These are phyloP conservation scores for Pristionchus japonicus DNA, from an alignment of 2,888 invertebrate genomes.

Conservation along the genomic window DNA sequence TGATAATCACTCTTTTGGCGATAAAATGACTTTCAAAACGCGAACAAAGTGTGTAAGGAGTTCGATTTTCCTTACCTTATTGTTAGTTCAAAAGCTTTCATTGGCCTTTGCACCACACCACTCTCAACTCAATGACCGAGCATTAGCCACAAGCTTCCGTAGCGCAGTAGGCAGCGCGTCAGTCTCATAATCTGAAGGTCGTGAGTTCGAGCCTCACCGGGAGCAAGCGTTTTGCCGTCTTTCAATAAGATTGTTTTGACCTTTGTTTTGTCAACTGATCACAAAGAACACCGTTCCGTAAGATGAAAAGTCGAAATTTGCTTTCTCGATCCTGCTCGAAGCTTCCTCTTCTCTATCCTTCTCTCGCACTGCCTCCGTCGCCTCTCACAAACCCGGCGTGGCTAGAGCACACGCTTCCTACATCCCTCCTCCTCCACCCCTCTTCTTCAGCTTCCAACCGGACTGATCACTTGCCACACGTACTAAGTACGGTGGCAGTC, in stretches of 20 bases:
- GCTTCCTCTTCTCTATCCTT: no score
- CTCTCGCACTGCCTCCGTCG: no score
- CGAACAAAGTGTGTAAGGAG: background rate
- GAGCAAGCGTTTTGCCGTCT: constrained; percentile 63
- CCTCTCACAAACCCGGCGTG: no score
- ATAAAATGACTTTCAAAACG: background rate
- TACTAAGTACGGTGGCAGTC: no score
- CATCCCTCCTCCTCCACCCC: no score
- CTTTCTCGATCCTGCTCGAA: no score
- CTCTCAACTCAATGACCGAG: background rate
- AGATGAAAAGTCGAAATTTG: background rate
- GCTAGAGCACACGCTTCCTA: no score
- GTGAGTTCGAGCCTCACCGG: constrained; percentile 92
- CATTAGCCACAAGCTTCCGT: constrained; percentile 53
- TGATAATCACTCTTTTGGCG: background rate
- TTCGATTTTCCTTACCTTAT: no score
- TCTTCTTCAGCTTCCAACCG: no score
- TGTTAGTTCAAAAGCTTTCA: background rate
- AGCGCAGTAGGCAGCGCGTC: constrained; percentile 89
- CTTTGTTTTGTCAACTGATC: background rate
- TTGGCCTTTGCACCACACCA: background rate
- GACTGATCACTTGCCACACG: no score
- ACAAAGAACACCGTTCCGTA: background rate
- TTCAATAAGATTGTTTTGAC: background rate
- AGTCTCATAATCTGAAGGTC: constrained; percentile 93